A percentile compares a stretch with the other conserved stretches of the same genome.
Evolutionary conservation across 2,888 invertebrate species (phyloP).

Genomic region (Torymus texanus): DNA sequence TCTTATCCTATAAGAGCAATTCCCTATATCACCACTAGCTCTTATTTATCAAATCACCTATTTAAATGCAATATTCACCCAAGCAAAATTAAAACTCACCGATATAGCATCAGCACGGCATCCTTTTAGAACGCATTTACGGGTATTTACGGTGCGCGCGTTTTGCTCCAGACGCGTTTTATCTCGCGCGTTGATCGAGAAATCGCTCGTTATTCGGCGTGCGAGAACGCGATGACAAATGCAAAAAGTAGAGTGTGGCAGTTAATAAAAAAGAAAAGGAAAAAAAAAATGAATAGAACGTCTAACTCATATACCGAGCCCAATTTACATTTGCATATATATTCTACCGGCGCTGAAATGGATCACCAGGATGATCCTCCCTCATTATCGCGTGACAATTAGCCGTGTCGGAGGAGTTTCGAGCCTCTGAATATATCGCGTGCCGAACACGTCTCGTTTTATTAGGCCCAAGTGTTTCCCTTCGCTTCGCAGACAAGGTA

Average conservation of each 20-base stretch:
- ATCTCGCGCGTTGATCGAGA: conserved; percentile 33
- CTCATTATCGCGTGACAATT: conserved; percentile 54
- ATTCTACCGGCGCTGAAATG: conserved; percentile 34
- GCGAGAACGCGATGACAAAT: too few relatives aligned
- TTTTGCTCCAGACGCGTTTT: conserved; percentile 29
- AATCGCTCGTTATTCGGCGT: conserved; percentile 45
- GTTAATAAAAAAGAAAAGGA: too few relatives aligned
- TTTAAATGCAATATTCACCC: conserved; percentile 19
- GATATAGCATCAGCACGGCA: too few relatives aligned
- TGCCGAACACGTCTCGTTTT: conserved; percentile 46
- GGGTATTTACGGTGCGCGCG: conserved; percentile 2
- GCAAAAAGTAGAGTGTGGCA: not conserved
- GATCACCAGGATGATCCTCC: conserved; percentile 44
- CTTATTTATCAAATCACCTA: conserved; percentile 1
- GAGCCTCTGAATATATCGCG: conserved; percentile 42
- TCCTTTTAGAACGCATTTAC: conserved; percentile 22
- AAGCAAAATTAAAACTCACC: conserved; percentile 19
- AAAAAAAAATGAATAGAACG: not conserved
- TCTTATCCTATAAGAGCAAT: not conserved
- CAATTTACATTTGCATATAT: conserved; percentile 53
- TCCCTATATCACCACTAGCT: not conserved
- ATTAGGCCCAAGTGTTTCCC: conserved; percentile 40
- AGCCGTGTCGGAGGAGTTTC: conserved; percentile 44
- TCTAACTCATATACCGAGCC: conserved; percentile 41
- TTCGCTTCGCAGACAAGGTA: not conserved